phyloP scores from a whole-genome alignment of 2,797 vertebrate species.

The Chiroxiphia lanceolata region DNA sequence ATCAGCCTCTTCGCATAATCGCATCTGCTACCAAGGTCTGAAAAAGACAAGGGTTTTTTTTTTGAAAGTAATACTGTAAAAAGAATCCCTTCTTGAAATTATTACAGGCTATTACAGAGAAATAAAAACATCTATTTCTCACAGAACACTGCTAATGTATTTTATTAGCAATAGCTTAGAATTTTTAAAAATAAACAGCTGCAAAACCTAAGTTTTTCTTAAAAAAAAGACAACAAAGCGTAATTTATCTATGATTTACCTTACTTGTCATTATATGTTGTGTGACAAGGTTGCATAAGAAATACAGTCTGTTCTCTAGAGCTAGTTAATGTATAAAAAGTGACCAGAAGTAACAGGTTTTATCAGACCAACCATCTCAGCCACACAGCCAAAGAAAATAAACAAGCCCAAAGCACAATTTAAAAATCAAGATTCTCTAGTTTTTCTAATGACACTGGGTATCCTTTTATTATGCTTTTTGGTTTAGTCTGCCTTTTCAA shows the following conservation, averaged over 20 bases:
- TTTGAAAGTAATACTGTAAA: background rate
- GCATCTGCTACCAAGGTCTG: background rate
- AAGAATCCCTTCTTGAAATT: background rate
- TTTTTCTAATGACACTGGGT: background rate
- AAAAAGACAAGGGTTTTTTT: background rate
- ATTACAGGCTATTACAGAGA: background rate
- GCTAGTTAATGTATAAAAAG: background rate
- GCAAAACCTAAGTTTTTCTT: background rate
- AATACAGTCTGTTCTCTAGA: background rate
- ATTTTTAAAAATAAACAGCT: background rate
- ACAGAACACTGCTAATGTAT: fast-evolving
- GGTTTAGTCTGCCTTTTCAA: background rate
- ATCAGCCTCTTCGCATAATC: background rate
- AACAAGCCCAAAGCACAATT: background rate
- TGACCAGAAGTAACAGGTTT: background rate
- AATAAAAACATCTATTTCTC: background rate
- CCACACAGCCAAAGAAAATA: background rate
- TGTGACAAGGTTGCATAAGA: background rate
- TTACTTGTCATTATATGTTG: background rate
- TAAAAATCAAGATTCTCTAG: background rate
- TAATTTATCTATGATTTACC: background rate
- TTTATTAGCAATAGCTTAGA: background rate
- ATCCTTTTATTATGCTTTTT: background rate
- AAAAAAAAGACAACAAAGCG: background rate
- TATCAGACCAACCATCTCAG: background rate